These are phyloP conservation scores for Rhea pennata DNA, from an alignment of 2,113 vertebrate genomes.

Conservation along the genomic window DNA sequence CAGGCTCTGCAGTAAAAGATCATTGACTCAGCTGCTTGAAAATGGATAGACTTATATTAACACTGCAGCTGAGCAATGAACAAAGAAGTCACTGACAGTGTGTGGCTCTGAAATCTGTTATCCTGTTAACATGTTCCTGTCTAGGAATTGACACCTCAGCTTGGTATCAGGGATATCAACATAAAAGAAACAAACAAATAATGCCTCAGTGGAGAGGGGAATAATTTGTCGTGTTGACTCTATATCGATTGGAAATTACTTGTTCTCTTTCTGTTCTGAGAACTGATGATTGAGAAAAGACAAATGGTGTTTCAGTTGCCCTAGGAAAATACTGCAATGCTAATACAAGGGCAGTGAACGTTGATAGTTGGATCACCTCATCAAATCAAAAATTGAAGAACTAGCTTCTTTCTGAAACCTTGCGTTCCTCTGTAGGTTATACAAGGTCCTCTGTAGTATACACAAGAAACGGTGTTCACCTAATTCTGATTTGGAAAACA, in stretches of 20 bases:
- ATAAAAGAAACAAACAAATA: neutral
- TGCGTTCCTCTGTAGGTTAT: neutral
- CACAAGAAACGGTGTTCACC: neutral
- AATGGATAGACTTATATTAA: neutral
- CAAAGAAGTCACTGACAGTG: neutral
- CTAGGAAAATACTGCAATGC: neutral
- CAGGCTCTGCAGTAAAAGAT: neutral
- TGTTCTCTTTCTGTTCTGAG: neutral
- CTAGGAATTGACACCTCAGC: neutral
- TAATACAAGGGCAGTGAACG: neutral
- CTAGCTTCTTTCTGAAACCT: neutral
- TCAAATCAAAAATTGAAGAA: conserved; percentile 31
- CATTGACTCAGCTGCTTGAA: neutral
- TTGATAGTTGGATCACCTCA: neutral
- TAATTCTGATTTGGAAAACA: neutral
- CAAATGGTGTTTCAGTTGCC: neutral
- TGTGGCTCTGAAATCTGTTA: neutral
- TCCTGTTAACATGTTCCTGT: neutral
- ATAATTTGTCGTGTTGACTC: neutral
- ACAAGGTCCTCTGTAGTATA: neutral
- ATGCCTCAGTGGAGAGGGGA: neutral
- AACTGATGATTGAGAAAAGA: conserved; percentile 12
- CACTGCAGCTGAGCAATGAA: neutral
- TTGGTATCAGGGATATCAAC: neutral
- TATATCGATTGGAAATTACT: neutral